These are phyloP conservation scores for Petaurus breviceps DNA, from an alignment of 2,113 vertebrate species.

Conservation along the genomic window DNA sequence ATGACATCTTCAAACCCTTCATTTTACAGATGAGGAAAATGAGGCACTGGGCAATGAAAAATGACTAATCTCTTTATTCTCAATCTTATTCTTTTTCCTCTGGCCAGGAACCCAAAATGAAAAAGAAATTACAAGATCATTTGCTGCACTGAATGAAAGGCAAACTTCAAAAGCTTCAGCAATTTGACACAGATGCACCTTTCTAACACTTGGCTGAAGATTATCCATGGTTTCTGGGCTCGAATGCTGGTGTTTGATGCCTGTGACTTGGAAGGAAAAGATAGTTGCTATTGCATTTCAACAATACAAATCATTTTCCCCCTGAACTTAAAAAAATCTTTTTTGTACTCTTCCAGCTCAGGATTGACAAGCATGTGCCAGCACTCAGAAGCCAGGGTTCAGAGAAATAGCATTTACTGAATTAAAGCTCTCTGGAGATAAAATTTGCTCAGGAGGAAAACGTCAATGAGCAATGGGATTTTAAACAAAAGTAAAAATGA, in stretches of 20 bases:
- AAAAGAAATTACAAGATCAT: slow-evolving; percentile 8
- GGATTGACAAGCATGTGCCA: background rate
- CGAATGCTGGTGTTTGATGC: background rate
- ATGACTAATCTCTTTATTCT: background rate
- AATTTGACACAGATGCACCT: slow-evolving; percentile 6
- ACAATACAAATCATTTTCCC: slow-evolving; percentile 9
- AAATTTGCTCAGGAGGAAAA: background rate
- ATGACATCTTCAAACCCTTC: background rate
- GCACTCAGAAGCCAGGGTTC: background rate
- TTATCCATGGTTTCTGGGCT: background rate
- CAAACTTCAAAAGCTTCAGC: background rate
- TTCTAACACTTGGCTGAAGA: background rate
- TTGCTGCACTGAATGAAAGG: background rate
- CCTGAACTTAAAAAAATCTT: background rate
- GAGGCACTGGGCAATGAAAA: background rate
- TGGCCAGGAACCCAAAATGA: background rate
- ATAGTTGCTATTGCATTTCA: background rate
- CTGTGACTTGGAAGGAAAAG: slow-evolving; percentile 23
- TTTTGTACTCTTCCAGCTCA: background rate
- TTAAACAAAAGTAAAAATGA: slow-evolving; percentile 41
- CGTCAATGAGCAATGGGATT: background rate
- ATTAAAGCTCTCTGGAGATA: slow-evolving; percentile 1
- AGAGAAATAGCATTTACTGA: background rate
- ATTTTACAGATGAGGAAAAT: background rate
- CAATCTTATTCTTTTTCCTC: background rate